These are phyloP conservation scores for Drosophila ezoana DNA, from an alignment of 2,888 invertebrate species.

Conservation along the genomic window DNA sequence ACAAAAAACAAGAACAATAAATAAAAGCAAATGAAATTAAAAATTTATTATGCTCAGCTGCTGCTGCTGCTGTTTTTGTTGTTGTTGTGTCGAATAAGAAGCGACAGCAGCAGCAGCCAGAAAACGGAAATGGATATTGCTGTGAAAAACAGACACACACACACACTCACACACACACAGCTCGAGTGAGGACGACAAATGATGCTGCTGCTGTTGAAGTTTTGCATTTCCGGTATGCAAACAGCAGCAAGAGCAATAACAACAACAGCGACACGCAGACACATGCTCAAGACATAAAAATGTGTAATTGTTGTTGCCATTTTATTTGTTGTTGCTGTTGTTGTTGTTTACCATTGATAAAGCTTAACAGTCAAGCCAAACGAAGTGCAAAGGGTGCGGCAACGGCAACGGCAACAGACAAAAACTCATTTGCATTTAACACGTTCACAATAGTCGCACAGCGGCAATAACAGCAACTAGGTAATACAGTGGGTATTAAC, in stretches of 20 bases:
- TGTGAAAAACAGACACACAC: conserved; percentile 61
- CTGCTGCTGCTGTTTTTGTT: conserved; percentile 28
- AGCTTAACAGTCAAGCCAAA: conserved; percentile 48
- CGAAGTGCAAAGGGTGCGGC: conserved; percentile 9
- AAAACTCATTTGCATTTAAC: conserved; percentile 77
- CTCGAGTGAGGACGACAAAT: conserved; percentile 17
- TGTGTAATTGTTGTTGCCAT: conserved; percentile 69
- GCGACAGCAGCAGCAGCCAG: conserved; percentile 17
- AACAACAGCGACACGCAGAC: conserved; percentile 27
- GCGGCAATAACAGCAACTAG: conserved; percentile 14
- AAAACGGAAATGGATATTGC: conserved; percentile 76
- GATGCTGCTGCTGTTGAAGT: conserved; percentile 68
- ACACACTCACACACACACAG: conserved; percentile 35
- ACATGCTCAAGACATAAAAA: conserved; percentile 69
- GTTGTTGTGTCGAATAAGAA: conserved; percentile 31
- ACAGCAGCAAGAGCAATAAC: conserved; percentile 39
- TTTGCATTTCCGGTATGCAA: conserved; percentile 83
- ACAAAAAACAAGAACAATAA: conserved; percentile 38
- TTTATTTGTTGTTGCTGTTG: conserved; percentile 12
- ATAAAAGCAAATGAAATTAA: conserved; percentile 75
- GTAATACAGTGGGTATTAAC: conserved; percentile 33
- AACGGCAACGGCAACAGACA: conserved; percentile 16
- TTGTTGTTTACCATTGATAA: conserved; percentile 53
- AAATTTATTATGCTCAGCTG: conserved; percentile 73
- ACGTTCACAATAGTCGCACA: conserved; percentile 48